Evolutionary conservation across 2,113 vertebrate species (phyloP), one percentile per base, ranked within the genome.

Genomic region (Meles meles): DNA sequence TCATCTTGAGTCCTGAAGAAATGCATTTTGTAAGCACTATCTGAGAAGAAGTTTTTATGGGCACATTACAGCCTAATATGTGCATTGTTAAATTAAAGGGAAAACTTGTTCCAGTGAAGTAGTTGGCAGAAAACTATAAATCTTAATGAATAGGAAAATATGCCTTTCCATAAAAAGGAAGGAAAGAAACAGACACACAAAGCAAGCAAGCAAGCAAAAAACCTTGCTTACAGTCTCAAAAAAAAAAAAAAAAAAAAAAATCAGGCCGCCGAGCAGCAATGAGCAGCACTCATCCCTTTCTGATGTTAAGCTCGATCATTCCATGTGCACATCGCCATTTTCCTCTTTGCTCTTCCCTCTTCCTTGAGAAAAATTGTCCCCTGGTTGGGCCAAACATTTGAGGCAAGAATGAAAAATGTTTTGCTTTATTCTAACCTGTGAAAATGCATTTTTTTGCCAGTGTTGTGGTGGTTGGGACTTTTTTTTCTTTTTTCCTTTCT

Each of bases 381-480:
- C 63, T n/a, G 69, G 65, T 82, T 65, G 39, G 39, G 47, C 13
- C 47, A 94, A 93, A 97, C 95, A 42, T n/a, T 87, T 87, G 89
- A 94, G 7, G 1, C 87, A 95, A 93, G 59, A 82, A 74, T 93
- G 79, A 96, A 97, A 97, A 97, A 76, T 79, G 0, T 52, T 97
- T 97, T 86, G 5, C 39, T 98, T 80, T 67, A 29, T 88, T 96
- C 72, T 95, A 77, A 98, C 95, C 69, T 98, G 95, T 95, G 94
- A 96, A 96, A 96, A 67, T 95, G 21, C 74, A 52, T 0, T 79
- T 93, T 85, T 89, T 57, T 67, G 44, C 65, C 96, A 97, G 31
- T 13, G 93, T 93, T 98, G 42, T 83, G 71, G 82, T 97, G 92
- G 80, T 83, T 74, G 31, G 44, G 67, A 25, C 69, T 97, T 94